A percentile compares a stretch with the other conserved stretches of the same genome.
Evolutionary conservation across 2,797 vertebrate genomes (phyloP).

Genomic region (Siniperca scherzeri): DNA sequence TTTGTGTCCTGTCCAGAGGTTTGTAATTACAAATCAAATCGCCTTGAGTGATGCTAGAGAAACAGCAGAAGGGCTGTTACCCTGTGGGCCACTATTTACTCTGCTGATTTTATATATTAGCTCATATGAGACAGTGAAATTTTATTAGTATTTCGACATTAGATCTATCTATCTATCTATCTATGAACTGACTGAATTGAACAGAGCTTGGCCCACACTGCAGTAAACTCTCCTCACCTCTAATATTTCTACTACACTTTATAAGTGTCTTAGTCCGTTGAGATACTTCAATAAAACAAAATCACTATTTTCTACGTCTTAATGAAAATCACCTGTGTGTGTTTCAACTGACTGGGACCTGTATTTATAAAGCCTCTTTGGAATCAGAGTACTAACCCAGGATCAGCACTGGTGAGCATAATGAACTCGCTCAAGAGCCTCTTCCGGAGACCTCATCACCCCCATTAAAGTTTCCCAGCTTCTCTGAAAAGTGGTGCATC

Average conservation of each 20-base stretch:
- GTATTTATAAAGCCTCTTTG: slow-evolving; percentile 66
- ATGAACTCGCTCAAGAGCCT: slow-evolving; percentile 37
- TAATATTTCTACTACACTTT: slow-evolving; percentile 84
- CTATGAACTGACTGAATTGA: slow-evolving; percentile 74
- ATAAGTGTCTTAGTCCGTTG: slow-evolving; percentile 81
- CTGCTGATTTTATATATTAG: slow-evolving; percentile 41
- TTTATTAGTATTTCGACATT: slow-evolving; percentile 9
- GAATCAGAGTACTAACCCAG: slow-evolving; percentile 61
- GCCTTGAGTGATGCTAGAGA: slow-evolving; percentile 32
- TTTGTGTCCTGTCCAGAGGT: slow-evolving; percentile 54
- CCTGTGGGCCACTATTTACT: slow-evolving; percentile 28
- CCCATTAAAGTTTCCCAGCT: slow-evolving; percentile 28
- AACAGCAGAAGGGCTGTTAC: slow-evolving; percentile 39
- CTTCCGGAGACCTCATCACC: slow-evolving; percentile 52
- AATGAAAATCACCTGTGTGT: slow-evolving; percentile 69
- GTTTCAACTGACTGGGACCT: slow-evolving; percentile 70
- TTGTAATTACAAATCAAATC: slow-evolving; percentile 53
- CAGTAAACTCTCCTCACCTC: slow-evolving; percentile 80
- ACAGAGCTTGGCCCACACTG: slow-evolving; percentile 67
- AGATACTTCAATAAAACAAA: slow-evolving; percentile 83
- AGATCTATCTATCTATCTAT: slow-evolving; percentile 7
- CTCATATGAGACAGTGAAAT: slow-evolving; percentile 27
- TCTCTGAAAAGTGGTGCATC: neutral
- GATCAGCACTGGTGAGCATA: slow-evolving; percentile 56
- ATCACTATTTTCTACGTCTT: slow-evolving; percentile 83